phyloP scores from a whole-genome alignment of 2,888 invertebrate species.

The Balanococcus diminutus region DNA sequence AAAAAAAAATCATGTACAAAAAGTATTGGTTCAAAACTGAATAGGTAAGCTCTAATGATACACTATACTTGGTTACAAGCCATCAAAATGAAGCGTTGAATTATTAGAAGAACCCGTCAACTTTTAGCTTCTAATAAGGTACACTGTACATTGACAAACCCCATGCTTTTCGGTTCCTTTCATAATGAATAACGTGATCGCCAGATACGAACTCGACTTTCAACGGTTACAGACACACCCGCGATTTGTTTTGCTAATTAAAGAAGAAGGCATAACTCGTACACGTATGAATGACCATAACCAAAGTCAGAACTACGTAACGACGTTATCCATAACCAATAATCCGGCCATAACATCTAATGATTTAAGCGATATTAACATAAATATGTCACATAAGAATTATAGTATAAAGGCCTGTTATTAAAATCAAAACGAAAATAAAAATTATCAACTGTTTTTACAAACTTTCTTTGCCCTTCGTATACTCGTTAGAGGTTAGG shows the following conservation, averaged over 20 bases:
- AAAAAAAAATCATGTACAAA: not conserved
- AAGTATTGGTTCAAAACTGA: not conserved
- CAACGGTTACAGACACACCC: not conserved
- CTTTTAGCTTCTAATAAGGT: not conserved
- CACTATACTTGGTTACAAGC: not conserved
- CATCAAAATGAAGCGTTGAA: not conserved
- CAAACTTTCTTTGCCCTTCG: not conserved
- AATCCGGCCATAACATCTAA: not conserved
- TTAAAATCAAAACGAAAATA: not conserved
- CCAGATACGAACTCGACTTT: not conserved
- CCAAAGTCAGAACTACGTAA: not conserved
- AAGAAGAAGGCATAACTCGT: not conserved
- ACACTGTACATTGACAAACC: not conserved
- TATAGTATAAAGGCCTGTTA: not conserved
- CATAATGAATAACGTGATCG: not conserved
- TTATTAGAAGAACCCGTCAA: not conserved
- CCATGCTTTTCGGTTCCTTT: not conserved
- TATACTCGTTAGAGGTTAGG: not conserved
- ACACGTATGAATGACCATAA: not conserved
- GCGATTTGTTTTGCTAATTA: not conserved
- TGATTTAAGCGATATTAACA: not conserved
- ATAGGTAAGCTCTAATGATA: not conserved
- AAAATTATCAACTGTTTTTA: not conserved
- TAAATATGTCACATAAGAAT: not conserved
- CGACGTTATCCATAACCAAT: not conserved